Evolutionary conservation across 2,888 invertebrate species (phyloP).

Genomic region (Xylota sylvarum): DNA sequence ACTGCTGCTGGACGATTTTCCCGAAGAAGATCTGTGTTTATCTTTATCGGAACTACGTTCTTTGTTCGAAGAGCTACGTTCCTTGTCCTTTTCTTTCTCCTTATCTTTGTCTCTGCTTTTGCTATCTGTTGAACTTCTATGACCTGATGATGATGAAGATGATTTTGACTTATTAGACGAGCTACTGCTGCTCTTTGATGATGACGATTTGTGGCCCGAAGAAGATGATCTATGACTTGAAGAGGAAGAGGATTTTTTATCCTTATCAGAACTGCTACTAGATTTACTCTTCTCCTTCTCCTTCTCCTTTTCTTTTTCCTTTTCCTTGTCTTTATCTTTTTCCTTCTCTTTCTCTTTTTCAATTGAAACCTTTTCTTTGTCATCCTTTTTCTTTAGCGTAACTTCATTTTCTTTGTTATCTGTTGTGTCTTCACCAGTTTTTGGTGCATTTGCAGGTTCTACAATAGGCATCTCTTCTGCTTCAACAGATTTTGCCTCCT

Average conservation of each 20-base stretch:
- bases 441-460: slow-evolving; percentile 7
- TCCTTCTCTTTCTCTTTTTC: slow-evolving; percentile 79
- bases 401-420: slow-evolving; percentile 79
- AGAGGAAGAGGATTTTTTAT: slow-evolving; percentile 82
- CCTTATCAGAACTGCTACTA: slow-evolving; percentile 81
- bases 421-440: slow-evolving; percentile 24
- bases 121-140: slow-evolving; percentile 80
- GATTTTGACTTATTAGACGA: slow-evolving; percentile 79
- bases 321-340: slow-evolving; percentile 61
- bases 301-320: slow-evolving; percentile 79
- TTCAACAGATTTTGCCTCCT: slow-evolving; percentile 25
- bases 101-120: slow-evolving; percentile 67
- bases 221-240: slow-evolving; percentile 84
- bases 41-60: slow-evolving; percentile 83
- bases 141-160: slow-evolving; percentile 80
- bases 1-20: slow-evolving; percentile 80
- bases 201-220: slow-evolving; percentile 82
- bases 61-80: slow-evolving; percentile 81
- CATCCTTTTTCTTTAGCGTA: slow-evolving; percentile 82
- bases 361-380: slow-evolving; percentile 72
- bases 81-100: slow-evolving; percentile 78
- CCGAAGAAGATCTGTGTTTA: slow-evolving; percentile 80
- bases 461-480: background rate
- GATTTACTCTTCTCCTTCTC: slow-evolving; percentile 81
- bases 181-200: slow-evolving; percentile 80